These are phyloP conservation scores for Carcina quercana DNA, from an alignment of 2,888 invertebrate species.

Conservation along the genomic window DNA sequence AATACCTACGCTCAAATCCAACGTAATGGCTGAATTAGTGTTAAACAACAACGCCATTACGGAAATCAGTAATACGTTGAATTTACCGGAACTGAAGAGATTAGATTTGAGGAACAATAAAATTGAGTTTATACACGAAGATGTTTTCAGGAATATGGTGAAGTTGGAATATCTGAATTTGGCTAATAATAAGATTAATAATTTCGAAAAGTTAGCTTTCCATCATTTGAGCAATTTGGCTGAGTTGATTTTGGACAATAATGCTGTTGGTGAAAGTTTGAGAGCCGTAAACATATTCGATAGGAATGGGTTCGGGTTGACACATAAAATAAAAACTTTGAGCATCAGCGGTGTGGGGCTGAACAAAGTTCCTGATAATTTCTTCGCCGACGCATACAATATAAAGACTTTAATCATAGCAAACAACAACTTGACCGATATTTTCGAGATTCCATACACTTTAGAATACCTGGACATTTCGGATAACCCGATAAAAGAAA, in stretches of 20 bases:
- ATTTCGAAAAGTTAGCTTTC: constrained; percentile 48
- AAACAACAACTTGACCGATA: constrained; percentile 66
- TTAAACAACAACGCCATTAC: constrained; percentile 43
- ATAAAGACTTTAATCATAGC: constrained; percentile 58
- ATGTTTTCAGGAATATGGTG: constrained; percentile 45
- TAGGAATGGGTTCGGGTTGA: constrained; percentile 48
- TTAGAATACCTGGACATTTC: constrained; percentile 77
- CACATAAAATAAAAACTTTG: constrained; percentile 40
- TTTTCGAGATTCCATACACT: constrained; percentile 73
- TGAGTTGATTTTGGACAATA: constrained; percentile 57
- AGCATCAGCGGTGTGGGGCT: constrained; percentile 47
- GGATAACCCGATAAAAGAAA: constrained; percentile 67
- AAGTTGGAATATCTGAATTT: constrained; percentile 57
- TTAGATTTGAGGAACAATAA: constrained; percentile 58
- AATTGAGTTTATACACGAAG: constrained; percentile 44
- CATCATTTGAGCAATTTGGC: constrained; percentile 47
- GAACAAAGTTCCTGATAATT: constrained; percentile 44
- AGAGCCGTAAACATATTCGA: constrained; percentile 46
- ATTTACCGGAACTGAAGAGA: constrained; percentile 40
- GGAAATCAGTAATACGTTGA: constrained; percentile 38
- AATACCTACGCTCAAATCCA: constrained; percentile 32
- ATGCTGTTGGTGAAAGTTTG: constrained; percentile 48
- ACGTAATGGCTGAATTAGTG: constrained; percentile 34
- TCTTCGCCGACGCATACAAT: constrained; percentile 57
- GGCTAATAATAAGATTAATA: constrained; percentile 53